Evolutionary conservation across 2,113 vertebrate species (phyloP), one percentile per base, ranked within the genome.

Genomic region (Ameiurus melas): DNA sequence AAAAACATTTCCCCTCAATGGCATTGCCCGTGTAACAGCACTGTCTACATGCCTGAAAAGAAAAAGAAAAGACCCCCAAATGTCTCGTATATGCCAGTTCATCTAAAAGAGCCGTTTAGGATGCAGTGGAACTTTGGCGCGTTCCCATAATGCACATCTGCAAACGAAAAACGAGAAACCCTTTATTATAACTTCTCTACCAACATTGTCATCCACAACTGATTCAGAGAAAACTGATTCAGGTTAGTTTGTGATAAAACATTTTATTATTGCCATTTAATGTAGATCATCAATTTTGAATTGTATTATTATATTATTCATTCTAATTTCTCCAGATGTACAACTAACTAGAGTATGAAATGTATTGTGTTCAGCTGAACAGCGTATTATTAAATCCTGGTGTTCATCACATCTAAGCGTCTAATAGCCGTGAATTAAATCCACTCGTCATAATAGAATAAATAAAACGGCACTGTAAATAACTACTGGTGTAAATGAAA

Each of bases 301-400:
- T 25, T 27, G 22, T 47, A 7, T 17, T 73, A 7, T 17, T n/a
- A n/a, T n/a, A 22, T 77, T 22, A 22, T 12, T 13, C 9, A 70
- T 5, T 70, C 1, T 5, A 30, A 16, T 68, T 68, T 68, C 60
- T 68, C 4, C 12, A 5, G 27, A n/a, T 16, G 7, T 30, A 68
- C 62, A 70, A 70, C 36, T n/a, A n/a, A n/a, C n/a, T n/a, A 66
- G 1, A 84, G 70, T 82, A 78, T 39, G 82, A 25, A 83, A 33
- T 68, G 33, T 19, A 33, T 33, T 68, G 4, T 30, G 4, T 68
- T 57, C 55, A 60, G 7, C 0, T 82, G 17, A 82, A 20, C 20
- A 58, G 2, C 58, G 9, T 64, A 6, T 68, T 68, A 33, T 68
- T 68, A 68, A 4, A 68, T 68, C n/a, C 13, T 68, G 13, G 4